Base-by-base conservation (phyloP, 2,113 vertebrate species). In the Ophthalmolycus amberensis region DNA sequence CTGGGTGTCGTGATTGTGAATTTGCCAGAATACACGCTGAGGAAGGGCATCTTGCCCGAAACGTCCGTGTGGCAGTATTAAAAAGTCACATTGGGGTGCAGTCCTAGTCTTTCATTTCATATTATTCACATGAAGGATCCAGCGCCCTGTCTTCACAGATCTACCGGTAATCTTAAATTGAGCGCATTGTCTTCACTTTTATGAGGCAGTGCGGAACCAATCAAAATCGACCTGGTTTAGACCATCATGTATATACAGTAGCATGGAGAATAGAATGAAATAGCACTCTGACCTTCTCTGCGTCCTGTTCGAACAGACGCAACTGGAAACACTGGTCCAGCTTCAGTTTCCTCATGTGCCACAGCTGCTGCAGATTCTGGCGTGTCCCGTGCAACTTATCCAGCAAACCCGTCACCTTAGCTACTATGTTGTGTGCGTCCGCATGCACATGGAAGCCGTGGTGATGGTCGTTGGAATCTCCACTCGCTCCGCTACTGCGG, bases 291-390 rank as follows among this genome's bases (percentile, higher is more conserved):
- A 99, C 98, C 98, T 99, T 99, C 88, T 99, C 98, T 15, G 98
- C 98, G 56, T 99, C 98, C 93, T 99, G 98, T 84, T 99, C 97
- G 76, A 99, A 99, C 64, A 99, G 96, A 72, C 98, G 93, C 74
- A 99, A 95, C 95, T 99, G 98, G 91, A 99, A 99, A 92, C 98
- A 99, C 92, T 99, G 98, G 95, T 99, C 98, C 93, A 99, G 93
- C 93, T 99, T 99, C 88, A 99, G 91, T 78, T 99, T 99, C 89
- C 97, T 92, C 90, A 97, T 95, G 82, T 99, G 98, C 98, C 98
- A 99, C 94, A 99, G 96, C 95, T 99, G 98, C 90, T 99, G 98
- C 90, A 99, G 95, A 89, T 99, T 98, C 93, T 99, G 98, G 8
- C 98, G 95, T 0, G 97, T 98, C 29, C 96, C 96, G 65, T 99